Conservation (phyloP, 2,888 invertebrate genomes). For the Ophioninae sp. region DNA sequence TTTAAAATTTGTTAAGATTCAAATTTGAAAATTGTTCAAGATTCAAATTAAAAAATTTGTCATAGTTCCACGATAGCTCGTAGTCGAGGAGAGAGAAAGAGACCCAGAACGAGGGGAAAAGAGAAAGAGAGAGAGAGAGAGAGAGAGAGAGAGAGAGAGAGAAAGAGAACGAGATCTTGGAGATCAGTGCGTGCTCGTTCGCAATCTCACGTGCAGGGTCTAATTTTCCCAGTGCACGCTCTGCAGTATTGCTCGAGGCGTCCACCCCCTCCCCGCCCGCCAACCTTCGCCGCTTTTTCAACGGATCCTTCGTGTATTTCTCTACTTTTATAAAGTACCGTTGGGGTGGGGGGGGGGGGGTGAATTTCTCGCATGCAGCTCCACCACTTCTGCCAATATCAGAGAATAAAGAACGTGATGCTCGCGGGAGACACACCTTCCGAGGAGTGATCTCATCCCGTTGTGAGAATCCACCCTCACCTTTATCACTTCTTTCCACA, state of each 20-base stretch:
- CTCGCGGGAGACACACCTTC: constrained; percentile 42
- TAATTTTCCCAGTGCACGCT: constrained; percentile 22
- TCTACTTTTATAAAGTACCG: no score
- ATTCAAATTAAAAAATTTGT: no score
- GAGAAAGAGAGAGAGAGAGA: constrained; percentile 11
- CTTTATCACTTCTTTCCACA: constrained; percentile 1
- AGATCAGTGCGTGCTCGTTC: constrained; percentile 8
- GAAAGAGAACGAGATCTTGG: constrained; percentile 12
- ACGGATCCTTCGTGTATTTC: no score
- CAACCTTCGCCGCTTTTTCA: no score
- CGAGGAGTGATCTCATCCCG: constrained; percentile 36
- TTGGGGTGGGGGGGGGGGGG: no score
- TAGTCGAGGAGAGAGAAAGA: constrained; percentile 6
- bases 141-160: constrained; percentile 7
- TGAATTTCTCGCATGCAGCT: neutral
- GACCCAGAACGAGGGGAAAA: constrained; percentile 10
- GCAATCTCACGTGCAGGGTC: constrained; percentile 20
- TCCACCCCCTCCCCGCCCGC: no score
- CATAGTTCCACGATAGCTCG: no score
- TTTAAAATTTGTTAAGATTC: no score
- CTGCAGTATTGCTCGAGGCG: constrained; percentile 23
- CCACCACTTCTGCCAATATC: neutral
- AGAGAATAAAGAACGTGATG: constrained; percentile 41
- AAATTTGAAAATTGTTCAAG: no score
- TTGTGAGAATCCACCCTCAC: constrained; percentile 16